A percentile compares a stretch with the other conserved stretches of the same genome.
These are phyloP conservation scores for Bombus terrestris DNA, from an alignment of 1,140 invertebrate species.

Conservation along the genomic window DNA sequence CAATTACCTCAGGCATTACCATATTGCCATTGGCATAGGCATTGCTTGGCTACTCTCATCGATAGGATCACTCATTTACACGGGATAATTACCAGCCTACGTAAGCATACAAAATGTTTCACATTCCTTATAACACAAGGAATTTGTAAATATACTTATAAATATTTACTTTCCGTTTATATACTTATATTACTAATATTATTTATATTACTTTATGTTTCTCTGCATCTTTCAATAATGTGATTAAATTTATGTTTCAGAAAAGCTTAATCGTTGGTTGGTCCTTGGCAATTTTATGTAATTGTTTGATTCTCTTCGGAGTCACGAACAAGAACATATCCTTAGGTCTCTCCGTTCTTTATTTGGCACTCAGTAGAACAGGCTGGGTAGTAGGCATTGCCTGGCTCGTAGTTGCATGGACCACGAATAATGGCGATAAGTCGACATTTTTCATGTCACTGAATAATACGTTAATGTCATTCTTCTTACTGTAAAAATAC, in stretches of 20 bases:
- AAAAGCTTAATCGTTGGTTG: too few relatives aligned
- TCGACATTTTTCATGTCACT: too few relatives aligned
- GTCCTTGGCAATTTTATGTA: constrained; percentile 74
- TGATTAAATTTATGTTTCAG: too few relatives aligned
- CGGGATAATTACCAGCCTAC: constrained; percentile 79
- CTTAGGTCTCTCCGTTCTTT: constrained; percentile 76
- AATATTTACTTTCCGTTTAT: constrained; percentile 5
- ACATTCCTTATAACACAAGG: fast-evolving
- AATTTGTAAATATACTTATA: neutral
- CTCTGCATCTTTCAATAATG: too few relatives aligned
- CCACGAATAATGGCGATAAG: constrained; percentile 79
- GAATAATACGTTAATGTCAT: too few relatives aligned
- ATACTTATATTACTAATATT: too few relatives aligned
- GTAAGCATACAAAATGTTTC: constrained; percentile 72
- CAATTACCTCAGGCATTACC: constrained; percentile 73
- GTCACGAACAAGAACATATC: constrained; percentile 75
- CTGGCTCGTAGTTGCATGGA: constrained; percentile 83
- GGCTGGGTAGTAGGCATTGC: constrained; percentile 81
- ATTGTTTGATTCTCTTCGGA: constrained; percentile 79
- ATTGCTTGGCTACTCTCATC: constrained; percentile 71
- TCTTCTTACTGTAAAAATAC: too few relatives aligned
- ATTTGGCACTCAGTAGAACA: constrained; percentile 79
- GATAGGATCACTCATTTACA: constrained; percentile 73
- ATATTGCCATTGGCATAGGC: constrained; percentile 65
- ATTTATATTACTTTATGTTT: too few relatives aligned